phyloP scores from a whole-genome alignment of 2,113 vertebrate species.

The Sylvietta virens region DNA sequence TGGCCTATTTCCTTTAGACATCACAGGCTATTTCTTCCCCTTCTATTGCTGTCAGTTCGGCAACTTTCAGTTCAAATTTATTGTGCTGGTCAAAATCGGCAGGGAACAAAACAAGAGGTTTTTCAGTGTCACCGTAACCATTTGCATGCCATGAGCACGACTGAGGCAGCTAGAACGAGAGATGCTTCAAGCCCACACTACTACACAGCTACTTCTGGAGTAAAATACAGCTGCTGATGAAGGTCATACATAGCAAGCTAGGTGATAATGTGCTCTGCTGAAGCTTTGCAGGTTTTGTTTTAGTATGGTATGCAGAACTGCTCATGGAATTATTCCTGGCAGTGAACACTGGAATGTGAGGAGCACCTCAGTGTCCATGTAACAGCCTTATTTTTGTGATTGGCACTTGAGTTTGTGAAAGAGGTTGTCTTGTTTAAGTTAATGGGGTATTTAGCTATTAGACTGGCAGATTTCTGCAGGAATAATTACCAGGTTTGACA shows the following conservation, averaged over 20 bases:
- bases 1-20: background rate
- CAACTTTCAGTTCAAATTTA: background rate
- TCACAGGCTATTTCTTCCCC: background rate
- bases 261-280: background rate
- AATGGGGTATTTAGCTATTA: background rate
- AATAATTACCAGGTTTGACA: constrained; percentile 16
- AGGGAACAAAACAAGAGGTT: background rate
- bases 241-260: background rate
- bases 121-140: background rate
- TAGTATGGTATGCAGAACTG: background rate
- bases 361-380: background rate
- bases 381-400: background rate
- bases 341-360: background rate
- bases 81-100: background rate
- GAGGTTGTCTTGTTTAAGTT: background rate
- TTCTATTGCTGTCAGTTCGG: background rate
- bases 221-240: background rate
- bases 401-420: background rate
- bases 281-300: background rate
- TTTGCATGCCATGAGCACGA: background rate
- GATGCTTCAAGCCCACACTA: background rate
- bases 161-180: background rate
- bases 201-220: background rate
- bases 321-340: background rate
- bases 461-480: background rate